These are phyloP conservation scores for Acanthochromis polyacanthus DNA, from an alignment of 2,113 vertebrate species.

Conservation along the genomic window DNA sequence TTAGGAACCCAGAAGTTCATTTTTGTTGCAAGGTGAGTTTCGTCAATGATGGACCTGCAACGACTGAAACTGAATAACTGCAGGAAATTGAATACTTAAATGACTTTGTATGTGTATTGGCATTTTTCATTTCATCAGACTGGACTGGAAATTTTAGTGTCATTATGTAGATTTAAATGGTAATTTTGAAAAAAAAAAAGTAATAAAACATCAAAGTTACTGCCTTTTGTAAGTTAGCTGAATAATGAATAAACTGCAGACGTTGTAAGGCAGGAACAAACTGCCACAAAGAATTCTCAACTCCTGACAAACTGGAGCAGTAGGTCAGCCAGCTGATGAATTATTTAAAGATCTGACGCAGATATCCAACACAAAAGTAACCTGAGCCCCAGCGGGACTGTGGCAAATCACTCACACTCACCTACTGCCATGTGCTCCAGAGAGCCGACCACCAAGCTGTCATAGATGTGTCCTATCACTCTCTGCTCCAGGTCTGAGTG, in stretches of 20 bases:
- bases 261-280: background rate
- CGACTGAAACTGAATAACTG: no score
- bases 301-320: slow-evolving; percentile 28
- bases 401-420: slow-evolving; percentile 50
- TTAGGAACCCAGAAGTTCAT: no score
- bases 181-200: no score
- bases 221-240: no score
- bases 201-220: no score
- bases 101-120: no score
- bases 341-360: slow-evolving; percentile 59
- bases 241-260: background rate
- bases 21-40: no score
- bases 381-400: slow-evolving; percentile 22
- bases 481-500: slow-evolving; percentile 42
- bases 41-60: no score
- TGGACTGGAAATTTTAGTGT: no score
- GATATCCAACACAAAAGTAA: slow-evolving; percentile 48
- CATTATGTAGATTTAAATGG: no score
- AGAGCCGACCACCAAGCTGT: slow-evolving; percentile 75
- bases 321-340: slow-evolving; percentile 27
- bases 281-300: background rate
- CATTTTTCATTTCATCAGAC: no score
- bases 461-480: slow-evolving; percentile 72
- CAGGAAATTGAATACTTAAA: no score
- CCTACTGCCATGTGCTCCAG: slow-evolving; percentile 79